These are phyloP conservation scores for Ectobius pallidus DNA, from an alignment of 2,888 invertebrate genomes.

Conservation along the genomic window DNA sequence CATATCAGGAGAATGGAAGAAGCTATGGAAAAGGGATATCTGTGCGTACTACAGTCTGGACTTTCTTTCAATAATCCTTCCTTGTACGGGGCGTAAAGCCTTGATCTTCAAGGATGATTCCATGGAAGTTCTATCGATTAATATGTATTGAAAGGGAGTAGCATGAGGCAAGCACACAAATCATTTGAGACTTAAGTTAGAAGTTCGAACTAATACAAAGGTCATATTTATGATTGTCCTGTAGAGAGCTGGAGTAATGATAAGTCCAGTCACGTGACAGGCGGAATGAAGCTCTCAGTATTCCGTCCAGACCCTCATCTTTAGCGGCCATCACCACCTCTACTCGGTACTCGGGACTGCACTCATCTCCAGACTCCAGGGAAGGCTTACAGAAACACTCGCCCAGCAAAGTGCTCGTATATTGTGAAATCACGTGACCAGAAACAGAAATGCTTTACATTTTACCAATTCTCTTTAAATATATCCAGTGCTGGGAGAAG, in stretches of 20 bases:
- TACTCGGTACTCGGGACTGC: background rate
- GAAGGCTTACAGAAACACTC: conserved; percentile 12
- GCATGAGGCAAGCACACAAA: too few relatives aligned
- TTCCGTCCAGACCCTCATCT: conserved; percentile 4
- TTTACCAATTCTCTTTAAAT: background rate
- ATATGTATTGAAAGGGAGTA: too few relatives aligned
- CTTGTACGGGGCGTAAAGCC: too few relatives aligned
- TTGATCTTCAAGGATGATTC: too few relatives aligned
- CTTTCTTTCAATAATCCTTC: too few relatives aligned
- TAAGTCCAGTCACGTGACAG: background rate
- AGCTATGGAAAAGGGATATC: too few relatives aligned
- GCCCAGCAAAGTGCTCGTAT: conserved; percentile 20
- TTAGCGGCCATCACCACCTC: conserved; percentile 15
- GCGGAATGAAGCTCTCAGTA: background rate
- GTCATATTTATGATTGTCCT: background rate
- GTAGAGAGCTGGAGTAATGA: conserved; percentile 8
- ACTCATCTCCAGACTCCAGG: conserved; percentile 10
- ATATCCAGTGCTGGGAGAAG: background rate
- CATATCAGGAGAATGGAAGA: too few relatives aligned
- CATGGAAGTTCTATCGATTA: too few relatives aligned
- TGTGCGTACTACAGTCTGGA: too few relatives aligned
- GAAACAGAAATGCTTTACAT: conserved; percentile 19
- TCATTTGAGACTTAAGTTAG: too few relatives aligned
- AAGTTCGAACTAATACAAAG: too few relatives aligned
- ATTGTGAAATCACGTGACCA: conserved; percentile 19